Conservation (phyloP, 2,113 vertebrate genomes). For the Hippocampus comes region DNA sequence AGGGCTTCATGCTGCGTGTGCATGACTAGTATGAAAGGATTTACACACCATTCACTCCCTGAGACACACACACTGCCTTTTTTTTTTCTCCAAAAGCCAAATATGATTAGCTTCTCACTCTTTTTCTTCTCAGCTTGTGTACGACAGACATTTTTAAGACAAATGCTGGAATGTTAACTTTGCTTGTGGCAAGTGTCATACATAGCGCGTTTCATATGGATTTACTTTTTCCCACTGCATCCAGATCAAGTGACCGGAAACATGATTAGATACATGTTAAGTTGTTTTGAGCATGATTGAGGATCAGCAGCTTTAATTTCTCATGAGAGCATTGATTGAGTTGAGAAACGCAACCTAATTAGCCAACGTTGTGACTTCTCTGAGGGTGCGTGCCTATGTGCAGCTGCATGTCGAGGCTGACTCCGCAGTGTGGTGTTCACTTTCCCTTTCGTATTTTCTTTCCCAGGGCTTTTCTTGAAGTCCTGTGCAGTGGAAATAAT, state of each 20-base stretch:
- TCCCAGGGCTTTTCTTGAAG: conserved; percentile 44
- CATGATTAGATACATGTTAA: conserved; percentile 26
- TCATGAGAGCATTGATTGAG: conserved; percentile 39
- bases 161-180: conserved; percentile 52
- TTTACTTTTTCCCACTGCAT: conserved; percentile 37
- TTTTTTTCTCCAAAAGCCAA: background rate
- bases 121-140: background rate
- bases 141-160: conserved; percentile 44
- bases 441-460: conserved; percentile 56
- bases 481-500: conserved; percentile 66
- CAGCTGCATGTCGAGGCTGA: conserved; percentile 55
- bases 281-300: conserved; percentile 31
- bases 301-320: conserved; percentile 29
- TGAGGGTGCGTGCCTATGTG: conserved; percentile 31
- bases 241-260: conserved; percentile 21
- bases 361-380: conserved; percentile 67
- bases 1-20: conserved; percentile 30
- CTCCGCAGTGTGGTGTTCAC: conserved; percentile 40
- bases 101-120: background rate
- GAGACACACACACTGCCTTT: conserved; percentile 23
- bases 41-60: conserved; percentile 47
- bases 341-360: conserved; percentile 52
- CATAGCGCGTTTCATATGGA: conserved; percentile 27
- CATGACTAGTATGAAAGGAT: conserved; percentile 50
- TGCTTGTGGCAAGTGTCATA: conserved; percentile 28